Percentiles rank a stretch among this genome's conserved stretches.
Conservation (phyloP, 2,113 vertebrate genomes). For the Scomber scombrus region DNA sequence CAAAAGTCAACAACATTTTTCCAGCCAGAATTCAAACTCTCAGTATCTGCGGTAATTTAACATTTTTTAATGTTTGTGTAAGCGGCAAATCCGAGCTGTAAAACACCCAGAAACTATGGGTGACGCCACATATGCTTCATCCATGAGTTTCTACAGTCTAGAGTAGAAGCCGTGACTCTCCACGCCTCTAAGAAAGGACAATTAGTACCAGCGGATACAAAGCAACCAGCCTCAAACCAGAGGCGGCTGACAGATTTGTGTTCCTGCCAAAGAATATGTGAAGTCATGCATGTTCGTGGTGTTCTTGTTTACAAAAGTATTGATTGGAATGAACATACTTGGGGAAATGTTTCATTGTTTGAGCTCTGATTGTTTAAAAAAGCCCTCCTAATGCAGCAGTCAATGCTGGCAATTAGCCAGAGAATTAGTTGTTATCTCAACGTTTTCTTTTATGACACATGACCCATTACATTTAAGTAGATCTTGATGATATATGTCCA, state of each 20-base stretch:
- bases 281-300: slow-evolving; percentile 67
- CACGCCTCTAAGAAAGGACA: slow-evolving; percentile 22
- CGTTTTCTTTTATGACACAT: background rate
- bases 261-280: slow-evolving; percentile 70
- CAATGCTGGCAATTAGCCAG: background rate
- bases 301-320: slow-evolving; percentile 69
- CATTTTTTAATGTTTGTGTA: slow-evolving; percentile 34
- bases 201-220: background rate
- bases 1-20: slow-evolving; percentile 61
- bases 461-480: too few relatives aligned
- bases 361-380: slow-evolving; percentile 54
- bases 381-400: background rate
- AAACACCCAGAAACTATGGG: slow-evolving; percentile 17
- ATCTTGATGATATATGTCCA: background rate
- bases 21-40: slow-evolving; percentile 49
- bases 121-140: slow-evolving; percentile 33
- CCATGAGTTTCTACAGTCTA: slow-evolving; percentile 40
- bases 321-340: slow-evolving; percentile 30
- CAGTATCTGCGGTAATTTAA: slow-evolving; percentile 39
- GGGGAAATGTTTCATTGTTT: slow-evolving; percentile 46
- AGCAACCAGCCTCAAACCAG: slow-evolving; percentile 48
- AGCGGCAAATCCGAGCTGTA: slow-evolving; percentile 8
- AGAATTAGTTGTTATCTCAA: background rate
- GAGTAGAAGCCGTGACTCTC: slow-evolving; percentile 11
- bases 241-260: slow-evolving; percentile 70